phyloP scores from a whole-genome alignment of 2,113 vertebrate species.

The Gallinago jamesoni region DNA sequence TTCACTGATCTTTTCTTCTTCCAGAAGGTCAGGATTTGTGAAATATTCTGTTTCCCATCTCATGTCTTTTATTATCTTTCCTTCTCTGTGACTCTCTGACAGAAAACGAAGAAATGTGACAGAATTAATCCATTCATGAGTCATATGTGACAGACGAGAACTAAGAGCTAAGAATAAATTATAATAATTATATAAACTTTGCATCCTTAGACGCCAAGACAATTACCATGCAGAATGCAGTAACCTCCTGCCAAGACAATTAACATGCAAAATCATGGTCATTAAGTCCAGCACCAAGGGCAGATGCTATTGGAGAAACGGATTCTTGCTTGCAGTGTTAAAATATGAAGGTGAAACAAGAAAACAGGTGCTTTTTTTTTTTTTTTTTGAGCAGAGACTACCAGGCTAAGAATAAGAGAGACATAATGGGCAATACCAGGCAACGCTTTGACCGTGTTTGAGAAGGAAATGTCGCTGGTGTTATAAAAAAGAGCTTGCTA shows the following conservation, averaged over 20 bases:
- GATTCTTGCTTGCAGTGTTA: background rate
- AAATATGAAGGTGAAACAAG: background rate
- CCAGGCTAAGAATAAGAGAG: background rate
- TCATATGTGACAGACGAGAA: conserved; percentile 42
- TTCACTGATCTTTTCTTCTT: background rate
- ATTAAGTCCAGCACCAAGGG: background rate
- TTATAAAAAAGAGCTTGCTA: background rate
- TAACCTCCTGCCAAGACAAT: conserved; percentile 34
- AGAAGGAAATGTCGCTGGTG: background rate
- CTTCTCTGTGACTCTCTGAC: background rate
- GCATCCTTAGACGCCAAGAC: conserved; percentile 13
- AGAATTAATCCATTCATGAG: conserved; percentile 42
- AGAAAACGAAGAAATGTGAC: conserved; percentile 11
- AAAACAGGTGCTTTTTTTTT: background rate
- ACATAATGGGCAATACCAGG: background rate
- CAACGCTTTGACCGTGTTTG: background rate
- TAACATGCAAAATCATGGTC: conserved; percentile 34
- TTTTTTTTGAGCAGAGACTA: background rate
- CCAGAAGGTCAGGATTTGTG: background rate
- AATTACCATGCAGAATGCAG: conserved; percentile 25
- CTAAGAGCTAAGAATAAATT: conserved; percentile 51
- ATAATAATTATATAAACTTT: conserved; percentile 46
- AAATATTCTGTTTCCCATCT: background rate
- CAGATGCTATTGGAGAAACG: background rate
- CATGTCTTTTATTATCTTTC: background rate